Conservation (phyloP, 2,113 vertebrate species). For the Nothobranchius kuhntae region DNA sequence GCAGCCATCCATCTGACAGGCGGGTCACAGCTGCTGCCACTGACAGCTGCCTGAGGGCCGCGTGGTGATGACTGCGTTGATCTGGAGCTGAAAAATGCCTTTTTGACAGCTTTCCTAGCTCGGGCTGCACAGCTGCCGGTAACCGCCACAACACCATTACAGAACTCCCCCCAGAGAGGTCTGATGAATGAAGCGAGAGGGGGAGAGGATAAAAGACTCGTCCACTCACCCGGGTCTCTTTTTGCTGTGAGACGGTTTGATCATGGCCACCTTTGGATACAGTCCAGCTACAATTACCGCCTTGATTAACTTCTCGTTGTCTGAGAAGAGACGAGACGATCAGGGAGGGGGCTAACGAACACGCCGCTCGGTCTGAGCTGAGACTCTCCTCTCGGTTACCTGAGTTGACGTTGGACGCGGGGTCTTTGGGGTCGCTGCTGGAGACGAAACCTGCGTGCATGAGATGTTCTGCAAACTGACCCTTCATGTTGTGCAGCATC, state of each 20-base stretch:
- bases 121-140: conserved; percentile 30
- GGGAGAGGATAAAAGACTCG: conserved; percentile 31
- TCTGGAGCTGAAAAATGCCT: conserved; percentile 30
- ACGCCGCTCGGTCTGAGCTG: background rate
- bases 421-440: conserved; percentile 88
- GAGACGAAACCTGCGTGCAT: conserved; percentile 90
- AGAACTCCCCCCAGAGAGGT: conserved; percentile 8
- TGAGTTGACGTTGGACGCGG: conserved; percentile 92
- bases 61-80: conserved; percentile 45
- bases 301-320: conserved; percentile 97
- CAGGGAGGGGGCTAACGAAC: background rate
- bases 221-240: conserved; percentile 89
- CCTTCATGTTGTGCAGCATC: conserved; percentile 99
- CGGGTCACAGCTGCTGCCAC: conserved; percentile 32
- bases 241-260: conserved; percentile 87
- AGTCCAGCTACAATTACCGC: conserved; percentile 96
- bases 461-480: conserved; percentile 96
- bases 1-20: conserved; percentile 23
- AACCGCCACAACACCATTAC: conserved; percentile 22
- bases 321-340: conserved; percentile 66
- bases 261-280: conserved; percentile 98
- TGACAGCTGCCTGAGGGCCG: conserved; percentile 52
- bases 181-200: conserved; percentile 18
- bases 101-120: conserved; percentile 32
- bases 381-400: conserved; percentile 70